Evolutionary conservation across 2,797 vertebrate genomes (phyloP), one percentile per base, ranked within the genome.

Genomic region (Xenentodon cancila): DNA sequence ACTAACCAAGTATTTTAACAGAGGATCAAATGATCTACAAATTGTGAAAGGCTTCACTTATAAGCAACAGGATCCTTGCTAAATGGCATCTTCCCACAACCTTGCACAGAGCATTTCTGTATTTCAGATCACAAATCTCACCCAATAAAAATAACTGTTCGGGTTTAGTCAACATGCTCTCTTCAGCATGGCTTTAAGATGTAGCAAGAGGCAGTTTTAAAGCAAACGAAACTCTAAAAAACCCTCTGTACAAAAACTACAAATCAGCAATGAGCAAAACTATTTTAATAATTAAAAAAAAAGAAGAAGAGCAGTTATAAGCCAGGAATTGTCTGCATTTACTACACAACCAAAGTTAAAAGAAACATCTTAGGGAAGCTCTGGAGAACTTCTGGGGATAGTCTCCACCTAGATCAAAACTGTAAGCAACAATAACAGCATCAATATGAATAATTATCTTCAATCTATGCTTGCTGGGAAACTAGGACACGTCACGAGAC

Each of bases 181-280:
- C 34, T 47, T 68, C 37, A 18, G 20, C 17, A 9, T n/a, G 5
- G 3, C 47, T 37, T 51, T 21, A 30, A 59, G 49, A 58, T 40
- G 46, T 37, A 57, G 18, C 54, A 45, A 11, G 21, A 22, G 18
- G 15, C 12, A 22, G 30, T n/a, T 46, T 52, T 40, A 25, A 18
- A 69, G 30, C 4, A 9, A 49, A n/a, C 37, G 53, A 56, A 58
- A 15, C 13, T 25, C 11, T 9, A n/a, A 56, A 37, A n/a, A 64
- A 62, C 34, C 20, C 1, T 18, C 34, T 48, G 45, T 55, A 55
- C 16, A 56, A 34, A 56, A 63, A 75, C 20, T 72, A n/a, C 43
- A 47, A 65, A 51, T 37, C 20, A 59, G 9, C 44, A 52, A 46
- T 64, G 32, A 72, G 57, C 19, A 66, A 54, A 60, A 30, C n/a